Base-by-base conservation (phyloP, 2,113 vertebrate species). In the Neolamprologus falcicula region DNA sequence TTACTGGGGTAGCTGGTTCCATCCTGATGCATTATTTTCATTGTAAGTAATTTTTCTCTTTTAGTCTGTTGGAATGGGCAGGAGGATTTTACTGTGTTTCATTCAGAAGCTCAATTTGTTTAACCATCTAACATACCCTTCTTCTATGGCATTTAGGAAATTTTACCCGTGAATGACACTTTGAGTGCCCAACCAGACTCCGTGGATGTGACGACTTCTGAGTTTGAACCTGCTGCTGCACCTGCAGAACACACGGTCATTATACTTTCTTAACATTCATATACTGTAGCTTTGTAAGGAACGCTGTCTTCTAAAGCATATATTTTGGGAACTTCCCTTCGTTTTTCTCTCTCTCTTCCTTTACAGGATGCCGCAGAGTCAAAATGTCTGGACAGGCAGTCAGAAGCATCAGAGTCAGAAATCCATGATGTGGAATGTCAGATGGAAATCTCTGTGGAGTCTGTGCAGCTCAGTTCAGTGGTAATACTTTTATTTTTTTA, bases 361-460 rank as follows among this genome's bases (percentile, higher is more conserved):
- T 55, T 37, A 2, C 57, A 95, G 94, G 91, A 90, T 2, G 16
- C 59, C 7, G 1, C 52, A 33, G 42, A 84, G 31, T 87, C 87
- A 82, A 85, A 17, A 5, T 42, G 88, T 86, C 3, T 80, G 40
- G 89, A 83, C 3, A 7, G 19, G 24, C 78, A 76, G 50, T 66
- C 86, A 88, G 91, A 92, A 13, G 90, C 83, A 9, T 83, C 33
- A 0, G 80, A 92, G 52, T 4, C 31, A 53, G 93, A 86, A 73
- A 82, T 73, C n/a, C 81, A 84, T 63, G 91, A 93, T 4, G 26
- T 91, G 52, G 61, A 91, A 1, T 93, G 92, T 89, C 94, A 87
- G 71, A 87, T 89, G 83, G 91, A 93, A 71, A 85, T 93, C 10
- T 52, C 80, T 7, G 88, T 90, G 19, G 94, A 93, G 53, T 86